A percentile compares a stretch with the other conserved stretches of the same genome.
These are phyloP conservation scores for Drosophila ironensis DNA, from an alignment of 1,140 invertebrate genomes.

Conservation along the genomic window DNA sequence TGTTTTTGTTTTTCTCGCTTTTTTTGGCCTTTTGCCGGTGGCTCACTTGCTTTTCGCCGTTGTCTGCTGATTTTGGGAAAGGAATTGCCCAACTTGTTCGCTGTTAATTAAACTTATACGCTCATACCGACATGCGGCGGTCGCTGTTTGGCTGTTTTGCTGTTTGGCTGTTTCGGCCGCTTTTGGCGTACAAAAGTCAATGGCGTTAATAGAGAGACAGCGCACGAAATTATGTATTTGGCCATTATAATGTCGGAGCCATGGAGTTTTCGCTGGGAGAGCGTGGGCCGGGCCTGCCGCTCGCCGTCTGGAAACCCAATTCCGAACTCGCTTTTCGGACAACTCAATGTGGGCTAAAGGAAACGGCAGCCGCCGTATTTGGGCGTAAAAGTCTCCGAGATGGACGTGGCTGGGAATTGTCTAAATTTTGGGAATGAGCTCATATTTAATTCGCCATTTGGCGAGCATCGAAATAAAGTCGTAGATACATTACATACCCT, in stretches of 20 bases:
- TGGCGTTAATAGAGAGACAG: slow-evolving; percentile 39
- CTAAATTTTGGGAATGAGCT: slow-evolving; percentile 65
- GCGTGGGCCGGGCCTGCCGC: slow-evolving; percentile 21
- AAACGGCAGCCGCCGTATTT: slow-evolving; percentile 61
- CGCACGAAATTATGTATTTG: slow-evolving; percentile 19
- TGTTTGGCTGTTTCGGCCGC: no score
- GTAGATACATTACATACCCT: slow-evolving; percentile 21
- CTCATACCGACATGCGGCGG: background rate
- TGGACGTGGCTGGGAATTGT: slow-evolving; percentile 44
- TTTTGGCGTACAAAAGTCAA: slow-evolving; percentile 28
- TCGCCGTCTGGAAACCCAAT: slow-evolving; percentile 66
- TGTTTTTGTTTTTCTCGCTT: slow-evolving; percentile 23
- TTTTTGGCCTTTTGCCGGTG: slow-evolving; percentile 32
- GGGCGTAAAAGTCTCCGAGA: slow-evolving; percentile 64
- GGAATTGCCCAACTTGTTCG: slow-evolving; percentile 47
- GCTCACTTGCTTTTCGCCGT: slow-evolving; percentile 20
- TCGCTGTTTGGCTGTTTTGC: no score
- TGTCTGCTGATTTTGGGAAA: slow-evolving; percentile 28
- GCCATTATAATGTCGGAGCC: slow-evolving; percentile 11
- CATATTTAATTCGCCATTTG: slow-evolving; percentile 48
- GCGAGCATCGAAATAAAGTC: slow-evolving; percentile 47
- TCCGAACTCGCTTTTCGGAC: slow-evolving; percentile 52
- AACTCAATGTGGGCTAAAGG: slow-evolving; percentile 70
- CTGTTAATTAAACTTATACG: slow-evolving; percentile 69
- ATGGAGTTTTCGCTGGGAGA: slow-evolving; percentile 19